A percentile compares a stretch with the other conserved stretches of the same genome.
Evolutionary conservation across 2,797 vertebrate genomes (phyloP).

Genomic region (Sarcoramphus papa): DNA sequence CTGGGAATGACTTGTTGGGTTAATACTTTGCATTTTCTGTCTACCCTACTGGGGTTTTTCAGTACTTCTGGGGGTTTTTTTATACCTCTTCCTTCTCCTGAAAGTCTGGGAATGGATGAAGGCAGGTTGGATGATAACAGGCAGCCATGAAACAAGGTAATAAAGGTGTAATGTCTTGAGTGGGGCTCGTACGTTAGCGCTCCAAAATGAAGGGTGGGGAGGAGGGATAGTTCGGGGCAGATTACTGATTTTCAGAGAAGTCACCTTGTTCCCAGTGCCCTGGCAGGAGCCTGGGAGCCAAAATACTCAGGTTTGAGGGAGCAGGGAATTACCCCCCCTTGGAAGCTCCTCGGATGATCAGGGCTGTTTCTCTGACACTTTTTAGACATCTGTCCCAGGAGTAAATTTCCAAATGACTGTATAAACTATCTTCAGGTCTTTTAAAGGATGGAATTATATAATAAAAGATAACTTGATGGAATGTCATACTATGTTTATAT

Average conservation of each 20-base stretch:
- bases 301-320: background rate
- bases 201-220: background rate
- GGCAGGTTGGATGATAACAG: background rate
- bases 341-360: background rate
- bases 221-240: background rate
- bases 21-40: background rate
- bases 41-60: background rate
- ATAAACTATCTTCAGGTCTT: background rate
- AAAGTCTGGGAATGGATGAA: background rate
- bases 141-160: background rate
- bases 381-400: background rate
- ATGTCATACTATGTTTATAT: conserved; percentile 1
- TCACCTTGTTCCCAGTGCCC: background rate
- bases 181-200: rapidly evolving
- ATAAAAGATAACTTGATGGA: background rate
- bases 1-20: background rate
- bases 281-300: background rate
- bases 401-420: background rate
- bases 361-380: background rate
- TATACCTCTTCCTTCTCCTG: background rate
- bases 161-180: background rate
- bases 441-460: background rate
- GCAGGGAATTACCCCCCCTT: background rate
- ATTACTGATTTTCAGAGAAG: background rate
- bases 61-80: background rate